A percentile compares a stretch with the other conserved stretches of the same genome.
Evolutionary conservation across 2,113 vertebrate genomes (phyloP).

Genomic region (Pelmatolapia mariae): DNA sequence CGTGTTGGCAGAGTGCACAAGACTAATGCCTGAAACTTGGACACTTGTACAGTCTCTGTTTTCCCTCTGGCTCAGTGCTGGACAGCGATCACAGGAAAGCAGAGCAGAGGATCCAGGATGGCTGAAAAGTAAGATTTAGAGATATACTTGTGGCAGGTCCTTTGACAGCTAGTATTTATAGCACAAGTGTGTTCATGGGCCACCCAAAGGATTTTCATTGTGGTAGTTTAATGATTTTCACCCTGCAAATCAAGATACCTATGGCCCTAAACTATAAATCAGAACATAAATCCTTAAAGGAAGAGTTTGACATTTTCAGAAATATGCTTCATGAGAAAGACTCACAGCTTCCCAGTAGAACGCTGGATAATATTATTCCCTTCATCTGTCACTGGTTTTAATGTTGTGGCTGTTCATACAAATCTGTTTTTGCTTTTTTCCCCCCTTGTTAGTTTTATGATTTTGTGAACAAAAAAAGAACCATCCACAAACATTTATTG

Average conservation of each 20-base stretch:
- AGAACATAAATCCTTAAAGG: not conserved
- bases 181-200: not conserved
- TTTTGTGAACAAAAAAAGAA: not conserved
- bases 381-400: not conserved
- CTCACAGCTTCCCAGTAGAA: not conserved
- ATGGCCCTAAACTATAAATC: not conserved
- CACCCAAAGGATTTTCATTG: not conserved
- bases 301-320: not conserved
- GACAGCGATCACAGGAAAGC: not conserved
- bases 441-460: not conserved
- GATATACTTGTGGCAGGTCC: not conserved
- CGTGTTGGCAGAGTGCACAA: not conserved
- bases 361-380: not conserved
- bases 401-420: not conserved
- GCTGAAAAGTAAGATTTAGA: not conserved
- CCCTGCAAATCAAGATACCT: not conserved
- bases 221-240: not conserved
- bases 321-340: not conserved
- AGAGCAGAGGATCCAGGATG: not conserved
- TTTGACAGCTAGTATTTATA: not conserved
- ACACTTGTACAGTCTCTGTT: not conserved
- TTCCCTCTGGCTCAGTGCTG: constrained; percentile 10
- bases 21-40: constrained; percentile 23
- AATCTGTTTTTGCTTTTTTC: not conserved
- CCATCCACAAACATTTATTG: not conserved